Base-by-base conservation (phyloP, 2,888 invertebrate genomes). In the Rosalia funebris region DNA sequence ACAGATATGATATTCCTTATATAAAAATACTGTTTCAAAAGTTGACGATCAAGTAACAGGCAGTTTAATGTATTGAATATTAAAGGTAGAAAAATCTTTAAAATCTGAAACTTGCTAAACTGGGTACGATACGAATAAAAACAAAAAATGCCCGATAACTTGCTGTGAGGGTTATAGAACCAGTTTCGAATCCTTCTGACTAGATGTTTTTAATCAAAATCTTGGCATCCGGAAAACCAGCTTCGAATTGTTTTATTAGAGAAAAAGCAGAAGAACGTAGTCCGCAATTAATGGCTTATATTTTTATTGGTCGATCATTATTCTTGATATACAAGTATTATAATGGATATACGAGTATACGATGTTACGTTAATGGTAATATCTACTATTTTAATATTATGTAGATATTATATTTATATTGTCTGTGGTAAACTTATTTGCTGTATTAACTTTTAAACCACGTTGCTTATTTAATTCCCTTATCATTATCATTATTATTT, bases 41-140 rank as follows among this genome's bases (percentile, higher is more conserved):
- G 53, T 53, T 53, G 53, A 53, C 42, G 53, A 53, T 20, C 53
- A 41, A 32, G 53, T 50, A 41, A 19, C 42, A 12, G 32, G 31
- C 42, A 50, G 25, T 31, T 39, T 39, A 12, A 20, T 19, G 16
- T 42, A 42, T 53, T 32, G 53, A 16, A 32, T 53, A 53, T 42
- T 53, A 53, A 50, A 41, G 53, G 11, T 9, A 53, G 42, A 53
- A 53, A 53, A 53, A 53, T 53, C 41, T 53, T 32, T 53, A 53
- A 50, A 53, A 32, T 53, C 50, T 15, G 17, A 50, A 53, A 53
- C 53, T 42, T 17, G 53, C 53, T 53, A 16, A 53, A 53, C 53
- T 53, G 53, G 53, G 53, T 53, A 42, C 42, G 53, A 53, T 17
- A 42, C 25, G 42, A 53, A 41, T 53, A 53, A 53, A 31, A 53